A percentile compares a stretch with the other conserved stretches of the same genome.
These are phyloP conservation scores for Morpho deidamia DNA, from an alignment of 2,888 invertebrate species.

Conservation along the genomic window DNA sequence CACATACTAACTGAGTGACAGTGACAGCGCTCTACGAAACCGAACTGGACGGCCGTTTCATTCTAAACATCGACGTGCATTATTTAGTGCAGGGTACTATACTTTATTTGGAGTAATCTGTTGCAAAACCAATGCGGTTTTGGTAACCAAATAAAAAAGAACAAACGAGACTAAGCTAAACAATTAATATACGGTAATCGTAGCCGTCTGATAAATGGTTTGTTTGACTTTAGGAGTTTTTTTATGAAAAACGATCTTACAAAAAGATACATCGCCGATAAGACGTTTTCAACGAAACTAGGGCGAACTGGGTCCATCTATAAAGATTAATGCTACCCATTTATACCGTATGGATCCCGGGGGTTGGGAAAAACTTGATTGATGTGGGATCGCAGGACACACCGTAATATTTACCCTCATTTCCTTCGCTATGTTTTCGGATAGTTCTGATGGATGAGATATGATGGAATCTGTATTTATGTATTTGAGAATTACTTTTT, in stretches of 20 bases:
- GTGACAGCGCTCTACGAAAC: too few relatives aligned
- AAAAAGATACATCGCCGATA: conserved; percentile 39
- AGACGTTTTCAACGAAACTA: conserved; percentile 42
- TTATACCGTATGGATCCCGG: conserved; percentile 49
- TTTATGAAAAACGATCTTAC: conserved; percentile 6
- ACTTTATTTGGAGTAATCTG: too few relatives aligned
- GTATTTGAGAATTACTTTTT: conserved; percentile 1
- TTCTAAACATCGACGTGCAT: too few relatives aligned
- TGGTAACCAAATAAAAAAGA: too few relatives aligned
- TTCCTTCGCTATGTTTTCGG: conserved; percentile 36
- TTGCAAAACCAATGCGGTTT: too few relatives aligned
- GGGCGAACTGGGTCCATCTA: conserved; percentile 48
- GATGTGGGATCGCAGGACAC: conserved; percentile 51
- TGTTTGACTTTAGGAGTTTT: neutral
- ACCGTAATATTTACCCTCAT: conserved; percentile 47
- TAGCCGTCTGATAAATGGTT: conserved; percentile 3
- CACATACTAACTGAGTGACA: too few relatives aligned
- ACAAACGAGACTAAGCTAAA: too few relatives aligned
- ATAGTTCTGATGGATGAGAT: conserved; percentile 32
- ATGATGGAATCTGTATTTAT: conserved; percentile 18
- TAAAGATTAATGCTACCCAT: conserved; percentile 62
- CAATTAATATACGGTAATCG: neutral
- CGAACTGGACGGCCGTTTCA: too few relatives aligned
- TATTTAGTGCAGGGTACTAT: too few relatives aligned
- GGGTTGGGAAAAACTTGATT: conserved; percentile 61